phyloP scores from a whole-genome alignment of 2,113 vertebrate species.

The Aramus guarauna region DNA sequence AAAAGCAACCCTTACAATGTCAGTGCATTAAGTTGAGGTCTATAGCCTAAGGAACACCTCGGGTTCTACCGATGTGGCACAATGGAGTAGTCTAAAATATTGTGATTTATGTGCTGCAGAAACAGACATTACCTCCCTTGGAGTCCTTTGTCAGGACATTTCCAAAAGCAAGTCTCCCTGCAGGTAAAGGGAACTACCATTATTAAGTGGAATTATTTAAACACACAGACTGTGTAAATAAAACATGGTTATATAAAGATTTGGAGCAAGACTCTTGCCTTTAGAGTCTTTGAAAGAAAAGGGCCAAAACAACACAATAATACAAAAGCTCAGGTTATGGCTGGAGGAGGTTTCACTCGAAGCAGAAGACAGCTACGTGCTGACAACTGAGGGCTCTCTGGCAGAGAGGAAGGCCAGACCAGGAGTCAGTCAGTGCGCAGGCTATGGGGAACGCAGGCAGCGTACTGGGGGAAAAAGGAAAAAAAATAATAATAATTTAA shows the following conservation, averaged over 20 bases:
- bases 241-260: background rate
- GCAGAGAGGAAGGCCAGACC: background rate
- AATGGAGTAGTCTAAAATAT: background rate
- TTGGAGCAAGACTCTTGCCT: background rate
- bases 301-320: background rate
- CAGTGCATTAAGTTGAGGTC: background rate
- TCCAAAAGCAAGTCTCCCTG: background rate
- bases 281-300: background rate
- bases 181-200: background rate
- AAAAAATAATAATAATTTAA: too few species aligned
- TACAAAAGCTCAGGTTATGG: background rate
- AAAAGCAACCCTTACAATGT: background rate
- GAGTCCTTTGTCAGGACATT: background rate
- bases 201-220: background rate
- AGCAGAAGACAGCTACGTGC: background rate
- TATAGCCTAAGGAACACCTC: background rate
- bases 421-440: background rate
- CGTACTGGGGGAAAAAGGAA: background rate
- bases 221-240: background rate
- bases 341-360: background rate
- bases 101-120: background rate
- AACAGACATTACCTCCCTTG: background rate
- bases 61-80: background rate
- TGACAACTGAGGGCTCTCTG: background rate
- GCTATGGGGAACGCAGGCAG: background rate